Conservation (phyloP, 2,888 invertebrate species). For the Epirrhoe alternata region DNA sequence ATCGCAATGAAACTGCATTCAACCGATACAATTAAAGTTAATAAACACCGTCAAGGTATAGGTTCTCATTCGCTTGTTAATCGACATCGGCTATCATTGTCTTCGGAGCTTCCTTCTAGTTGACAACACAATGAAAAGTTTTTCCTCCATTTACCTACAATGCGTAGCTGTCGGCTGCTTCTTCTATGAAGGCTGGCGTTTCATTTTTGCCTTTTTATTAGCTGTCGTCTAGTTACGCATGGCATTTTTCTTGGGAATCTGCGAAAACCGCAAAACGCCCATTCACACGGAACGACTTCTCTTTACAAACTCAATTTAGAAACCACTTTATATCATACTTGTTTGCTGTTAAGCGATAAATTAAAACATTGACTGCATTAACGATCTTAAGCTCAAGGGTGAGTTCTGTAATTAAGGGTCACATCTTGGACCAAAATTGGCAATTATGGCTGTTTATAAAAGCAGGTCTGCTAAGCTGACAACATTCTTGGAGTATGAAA, state of each 20-base stretch:
- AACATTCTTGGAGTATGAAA: conserved; percentile 58
- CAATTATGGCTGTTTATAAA: conserved; percentile 50
- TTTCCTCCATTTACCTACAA: conserved; percentile 69
- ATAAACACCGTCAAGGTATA: conserved; percentile 71
- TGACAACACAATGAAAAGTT: conserved; percentile 73
- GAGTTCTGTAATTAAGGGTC: conserved; percentile 45
- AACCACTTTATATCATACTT: conserved; percentile 43
- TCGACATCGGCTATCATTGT: conserved; percentile 74
- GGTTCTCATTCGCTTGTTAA: conserved; percentile 77
- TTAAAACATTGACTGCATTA: conserved; percentile 20
- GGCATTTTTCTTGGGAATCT: conserved; percentile 56
- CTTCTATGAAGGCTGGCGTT: conserved; percentile 55
- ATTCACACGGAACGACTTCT: conserved; percentile 65
- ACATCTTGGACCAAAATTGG: conserved; percentile 42
- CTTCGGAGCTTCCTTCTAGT: conserved; percentile 71
- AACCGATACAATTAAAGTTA: conserved; percentile 78
- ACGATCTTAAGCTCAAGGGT: conserved; percentile 51
- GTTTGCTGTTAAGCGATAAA: conserved; percentile 26
- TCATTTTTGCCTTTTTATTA: conserved; percentile 50
- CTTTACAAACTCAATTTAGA: conserved; percentile 56
- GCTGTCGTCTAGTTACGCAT: conserved; percentile 53
- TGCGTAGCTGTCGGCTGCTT: conserved; percentile 67
- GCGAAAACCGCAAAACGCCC: conserved; percentile 72
- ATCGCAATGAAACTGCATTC: conserved; percentile 75
- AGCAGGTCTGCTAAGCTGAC: conserved; percentile 51